Base-by-base conservation (phyloP, 2,797 vertebrate genomes). In the Rhyacichthys aspro region DNA sequence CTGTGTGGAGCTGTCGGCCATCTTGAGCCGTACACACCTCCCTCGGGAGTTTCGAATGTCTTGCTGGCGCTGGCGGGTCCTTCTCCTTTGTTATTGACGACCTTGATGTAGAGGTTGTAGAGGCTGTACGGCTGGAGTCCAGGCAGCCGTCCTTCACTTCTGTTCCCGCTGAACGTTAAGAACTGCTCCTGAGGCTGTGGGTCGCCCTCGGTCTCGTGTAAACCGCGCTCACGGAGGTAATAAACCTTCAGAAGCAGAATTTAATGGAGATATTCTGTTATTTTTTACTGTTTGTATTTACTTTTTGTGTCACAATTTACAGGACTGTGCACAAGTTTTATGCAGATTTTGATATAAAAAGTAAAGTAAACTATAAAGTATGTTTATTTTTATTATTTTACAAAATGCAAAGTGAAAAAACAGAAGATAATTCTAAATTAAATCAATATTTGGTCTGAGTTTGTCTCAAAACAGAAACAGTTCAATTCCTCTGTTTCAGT, bases 11-110 rank as follows among this genome's bases (percentile, higher is more conserved):
- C 8, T 10, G 4, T 44, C 2, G 3, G 3, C 17, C 16, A 34
- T 50, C 3, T 3, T 32, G 3, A 17, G 3, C 0, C 0, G 39
- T 28, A 81, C 84, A 60, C 90, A 99, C 97, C 96, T 96, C 96
- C 97, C 88, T 98, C 95, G 1, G 94, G 96, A 4, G 96, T 99
- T 55, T 90, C 79, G 83, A 98, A 97, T 15, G 55, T 78, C 83
- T 87, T 87, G 73, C 90, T 90, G 1, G 82, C 44, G 76, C 95
- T 98, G 42, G 92, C 73, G 5, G 95, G 96, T 10, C 97, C 96
- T 73, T 97, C 96, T 33, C 96, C 96, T 84, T 95, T 96, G 65
- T 87, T 92, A n/a, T 98, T 99, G 39, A 96, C 85, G 60, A 94
- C 96, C 55, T 87, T 93, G 68, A 99, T 89, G 42, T 92, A 93